A percentile compares a stretch with the other conserved stretches of the same genome.
These are phyloP conservation scores for Apus apus DNA, from an alignment of 2,113 vertebrate genomes.

Conservation along the genomic window DNA sequence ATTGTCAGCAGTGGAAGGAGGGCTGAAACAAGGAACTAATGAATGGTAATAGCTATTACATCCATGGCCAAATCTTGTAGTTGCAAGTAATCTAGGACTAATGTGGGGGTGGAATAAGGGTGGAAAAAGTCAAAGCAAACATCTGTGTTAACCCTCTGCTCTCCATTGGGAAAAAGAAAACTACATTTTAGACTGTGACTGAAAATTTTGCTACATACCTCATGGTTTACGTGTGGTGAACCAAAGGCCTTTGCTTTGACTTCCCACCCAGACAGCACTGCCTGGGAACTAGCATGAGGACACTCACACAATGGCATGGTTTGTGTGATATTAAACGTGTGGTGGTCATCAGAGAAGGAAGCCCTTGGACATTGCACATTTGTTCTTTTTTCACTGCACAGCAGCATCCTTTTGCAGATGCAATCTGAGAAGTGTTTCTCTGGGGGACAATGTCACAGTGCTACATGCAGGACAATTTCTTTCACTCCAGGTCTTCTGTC, in stretches of 20 bases:
- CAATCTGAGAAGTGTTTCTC: neutral
- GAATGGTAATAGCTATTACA: neutral
- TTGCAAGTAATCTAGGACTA: neutral
- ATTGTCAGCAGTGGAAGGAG: neutral
- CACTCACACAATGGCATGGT: neutral
- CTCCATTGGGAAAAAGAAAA: neutral
- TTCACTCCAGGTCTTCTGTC: neutral
- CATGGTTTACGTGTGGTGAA: rapidly evolving
- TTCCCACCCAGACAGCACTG: neutral
- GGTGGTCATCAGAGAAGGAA: neutral
- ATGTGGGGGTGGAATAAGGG: neutral
- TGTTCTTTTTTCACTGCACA: neutral
- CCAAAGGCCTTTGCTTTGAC: neutral
- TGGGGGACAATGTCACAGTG: neutral
- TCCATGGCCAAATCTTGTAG: neutral
- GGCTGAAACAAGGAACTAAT: neutral
- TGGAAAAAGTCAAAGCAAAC: neutral
- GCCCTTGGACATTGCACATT: neutral
- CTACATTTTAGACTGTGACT: neutral
- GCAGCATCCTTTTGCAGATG: neutral
- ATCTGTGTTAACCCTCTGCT: neutral
- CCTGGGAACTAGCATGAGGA: neutral
- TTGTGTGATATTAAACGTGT: rapidly evolving
- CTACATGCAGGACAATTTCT: neutral
- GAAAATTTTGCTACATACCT: neutral